A percentile compares a stretch with the other conserved stretches of the same genome.
phyloP scores from a whole-genome alignment of 2,797 vertebrate genomes.

The Brachyalestes nurse region DNA sequence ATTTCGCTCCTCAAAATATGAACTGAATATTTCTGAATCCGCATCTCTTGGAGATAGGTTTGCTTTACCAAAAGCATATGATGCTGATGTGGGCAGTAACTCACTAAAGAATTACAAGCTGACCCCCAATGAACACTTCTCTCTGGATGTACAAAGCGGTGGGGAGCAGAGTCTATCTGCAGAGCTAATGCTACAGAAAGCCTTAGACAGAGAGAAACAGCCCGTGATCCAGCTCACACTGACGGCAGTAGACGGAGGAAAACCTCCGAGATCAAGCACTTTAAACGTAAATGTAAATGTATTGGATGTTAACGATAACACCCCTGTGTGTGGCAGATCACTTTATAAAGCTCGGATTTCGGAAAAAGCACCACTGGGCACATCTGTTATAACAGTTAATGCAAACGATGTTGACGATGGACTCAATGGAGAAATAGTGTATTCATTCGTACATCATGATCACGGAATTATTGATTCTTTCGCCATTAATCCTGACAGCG shows the following conservation, averaged over 20 bases:
- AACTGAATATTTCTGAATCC: slow-evolving; percentile 62
- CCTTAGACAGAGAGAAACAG: slow-evolving; percentile 71
- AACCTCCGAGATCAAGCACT: slow-evolving; percentile 58
- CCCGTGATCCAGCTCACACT: slow-evolving; percentile 61
- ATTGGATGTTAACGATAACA: slow-evolving; percentile 67
- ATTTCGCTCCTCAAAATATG: slow-evolving; percentile 37
- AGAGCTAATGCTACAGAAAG: slow-evolving; percentile 70
- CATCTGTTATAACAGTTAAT: slow-evolving; percentile 35
- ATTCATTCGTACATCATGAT: slow-evolving; percentile 57
- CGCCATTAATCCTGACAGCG: slow-evolving; percentile 52
- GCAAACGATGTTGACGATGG: slow-evolving; percentile 69
- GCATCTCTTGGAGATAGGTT: slow-evolving; percentile 56
- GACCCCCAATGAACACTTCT: slow-evolving; percentile 65
- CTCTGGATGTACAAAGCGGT: slow-evolving; percentile 53
- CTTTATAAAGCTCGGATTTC: slow-evolving; percentile 62
- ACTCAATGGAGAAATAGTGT: slow-evolving; percentile 64
- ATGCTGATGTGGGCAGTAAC: slow-evolving; percentile 66
- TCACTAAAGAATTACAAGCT: slow-evolving; percentile 57
- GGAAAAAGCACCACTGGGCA: slow-evolving; percentile 56
- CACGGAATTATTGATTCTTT: slow-evolving; percentile 41
- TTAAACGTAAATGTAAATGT: slow-evolving; percentile 54
- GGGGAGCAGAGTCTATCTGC: slow-evolving; percentile 53
- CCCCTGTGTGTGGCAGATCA: slow-evolving; percentile 56
- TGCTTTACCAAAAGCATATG: slow-evolving; percentile 44
- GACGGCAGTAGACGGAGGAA: slow-evolving; percentile 71